phyloP scores from a whole-genome alignment of 2,113 vertebrate species.

The Ariopsis seemanni region DNA sequence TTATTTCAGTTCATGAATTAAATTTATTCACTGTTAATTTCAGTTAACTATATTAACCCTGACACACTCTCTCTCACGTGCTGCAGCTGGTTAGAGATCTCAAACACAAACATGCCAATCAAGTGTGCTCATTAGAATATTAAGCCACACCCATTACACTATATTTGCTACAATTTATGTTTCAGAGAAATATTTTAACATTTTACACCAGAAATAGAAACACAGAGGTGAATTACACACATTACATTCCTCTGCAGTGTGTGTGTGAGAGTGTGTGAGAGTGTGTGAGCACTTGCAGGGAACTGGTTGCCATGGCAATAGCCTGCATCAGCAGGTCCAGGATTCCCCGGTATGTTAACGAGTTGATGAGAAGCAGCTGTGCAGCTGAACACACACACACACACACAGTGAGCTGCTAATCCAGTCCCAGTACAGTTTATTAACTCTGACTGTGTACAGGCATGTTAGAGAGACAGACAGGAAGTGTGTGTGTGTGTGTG shows the following conservation, averaged over 20 bases:
- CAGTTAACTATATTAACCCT: no score
- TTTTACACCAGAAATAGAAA: neutral
- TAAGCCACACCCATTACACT: neutral
- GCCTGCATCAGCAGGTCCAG: slow-evolving; percentile 45
- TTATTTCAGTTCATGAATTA: no score
- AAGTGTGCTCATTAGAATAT: neutral
- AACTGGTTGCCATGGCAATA: slow-evolving; percentile 40
- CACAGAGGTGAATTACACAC: neutral
- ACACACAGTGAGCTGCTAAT: neutral
- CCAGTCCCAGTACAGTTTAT: neutral
- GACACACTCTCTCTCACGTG: no score
- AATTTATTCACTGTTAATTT: no score
- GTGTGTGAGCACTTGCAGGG: slow-evolving; percentile 7
- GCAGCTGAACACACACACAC: slow-evolving; percentile 11
- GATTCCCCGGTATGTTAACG: slow-evolving; percentile 51
- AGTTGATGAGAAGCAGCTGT: slow-evolving; percentile 55
- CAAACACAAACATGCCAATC: neutral
- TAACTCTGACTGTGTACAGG: neutral
- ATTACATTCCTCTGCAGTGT: slow-evolving; percentile 42
- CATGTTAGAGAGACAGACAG: slow-evolving; percentile 1
- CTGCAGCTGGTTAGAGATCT: neutral
- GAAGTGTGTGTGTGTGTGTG: neutral
- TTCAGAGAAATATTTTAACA: neutral
- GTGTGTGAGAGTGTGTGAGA: no score
- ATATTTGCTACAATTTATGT: neutral